A percentile compares a stretch with the other conserved stretches of the same genome.
Evolutionary conservation across 2,797 vertebrate species (phyloP).

Genomic region (Tachyglossus aculeatus): DNA sequence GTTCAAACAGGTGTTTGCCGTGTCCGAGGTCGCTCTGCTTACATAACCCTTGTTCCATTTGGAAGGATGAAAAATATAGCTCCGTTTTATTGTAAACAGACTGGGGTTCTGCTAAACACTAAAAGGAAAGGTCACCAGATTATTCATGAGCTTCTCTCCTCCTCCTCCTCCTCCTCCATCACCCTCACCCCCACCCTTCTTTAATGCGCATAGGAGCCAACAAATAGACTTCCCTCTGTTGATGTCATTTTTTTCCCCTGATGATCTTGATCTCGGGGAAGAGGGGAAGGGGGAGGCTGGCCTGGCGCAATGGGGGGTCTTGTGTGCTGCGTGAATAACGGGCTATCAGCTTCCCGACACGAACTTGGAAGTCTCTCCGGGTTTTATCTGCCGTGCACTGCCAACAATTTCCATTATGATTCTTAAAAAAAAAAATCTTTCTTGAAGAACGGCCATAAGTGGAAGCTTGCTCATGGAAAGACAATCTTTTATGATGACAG

Average conservation of each 20-base stretch:
- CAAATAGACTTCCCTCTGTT: slow-evolving; percentile 31
- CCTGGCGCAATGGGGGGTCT: slow-evolving; percentile 70
- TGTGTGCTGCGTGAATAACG: slow-evolving; percentile 65
- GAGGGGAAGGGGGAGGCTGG: background rate
- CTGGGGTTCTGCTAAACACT: slow-evolving; percentile 75
- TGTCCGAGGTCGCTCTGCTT: slow-evolving; percentile 85
- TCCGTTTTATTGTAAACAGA: slow-evolving; percentile 81
- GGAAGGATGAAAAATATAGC: slow-evolving; percentile 85
- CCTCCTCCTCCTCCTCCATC: slow-evolving; percentile 14
- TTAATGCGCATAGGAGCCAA: background rate
- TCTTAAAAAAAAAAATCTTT: background rate
- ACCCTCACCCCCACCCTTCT: slow-evolving; percentile 10
- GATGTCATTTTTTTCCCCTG: background rate
- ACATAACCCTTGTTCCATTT: slow-evolving; percentile 85
- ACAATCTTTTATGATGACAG: slow-evolving; percentile 61
- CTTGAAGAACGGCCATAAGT: slow-evolving; percentile 47
- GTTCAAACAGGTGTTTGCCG: slow-evolving; percentile 89
- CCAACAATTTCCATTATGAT: slow-evolving; percentile 65
- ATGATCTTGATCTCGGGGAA: background rate
- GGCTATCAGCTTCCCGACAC: slow-evolving; percentile 76
- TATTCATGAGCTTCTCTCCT: slow-evolving; percentile 77
- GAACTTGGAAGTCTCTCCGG: slow-evolving; percentile 67
- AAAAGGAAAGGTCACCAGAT: slow-evolving; percentile 80
- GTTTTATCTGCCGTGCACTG: slow-evolving; percentile 65
- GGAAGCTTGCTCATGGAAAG: slow-evolving; percentile 61